Percentiles rank a stretch among this genome's conserved stretches.
phyloP scores from a whole-genome alignment of 2,888 invertebrate genomes.

The Xestobium rufovillosum region DNA sequence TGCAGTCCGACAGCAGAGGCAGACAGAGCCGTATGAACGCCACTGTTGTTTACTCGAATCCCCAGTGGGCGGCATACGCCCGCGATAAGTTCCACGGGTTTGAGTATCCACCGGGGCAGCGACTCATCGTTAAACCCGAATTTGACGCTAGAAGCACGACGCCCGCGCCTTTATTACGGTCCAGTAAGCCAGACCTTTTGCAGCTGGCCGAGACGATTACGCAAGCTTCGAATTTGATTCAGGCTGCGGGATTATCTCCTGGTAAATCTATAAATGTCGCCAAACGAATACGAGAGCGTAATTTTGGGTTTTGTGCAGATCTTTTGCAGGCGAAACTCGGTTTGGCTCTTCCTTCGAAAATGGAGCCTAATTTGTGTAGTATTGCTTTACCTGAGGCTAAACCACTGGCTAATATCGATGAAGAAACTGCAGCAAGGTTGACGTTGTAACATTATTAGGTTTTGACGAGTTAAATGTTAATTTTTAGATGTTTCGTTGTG shows the following conservation, averaged over 20 bases:
- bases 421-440: constrained; percentile 56
- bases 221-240: constrained; percentile 68
- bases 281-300: constrained; percentile 9
- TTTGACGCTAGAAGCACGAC: constrained; percentile 28
- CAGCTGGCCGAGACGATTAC: constrained; percentile 67
- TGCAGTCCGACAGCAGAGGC: constrained; percentile 47
- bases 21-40: constrained; percentile 50
- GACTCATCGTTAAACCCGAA: constrained; percentile 68
- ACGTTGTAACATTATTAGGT: constrained; percentile 32
- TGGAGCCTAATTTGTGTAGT: constrained; percentile 46
- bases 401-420: constrained; percentile 61
- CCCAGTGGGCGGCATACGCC: constrained; percentile 67
- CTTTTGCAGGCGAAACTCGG: constrained; percentile 24
- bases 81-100: constrained; percentile 82
- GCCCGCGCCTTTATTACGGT: neutral
- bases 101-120: constrained; percentile 84
- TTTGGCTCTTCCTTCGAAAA: constrained; percentile 13
- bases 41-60: constrained; percentile 62
- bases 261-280: constrained; percentile 25
- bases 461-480: neutral
- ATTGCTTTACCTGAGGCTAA: constrained; percentile 66
- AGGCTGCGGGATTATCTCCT: constrained; percentile 49
- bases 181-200: constrained; percentile 50
- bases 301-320: constrained; percentile 15
- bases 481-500: constrained; percentile 54